phyloP scores from a whole-genome alignment of 2,797 vertebrate species.

The Hirundo rustica region DNA sequence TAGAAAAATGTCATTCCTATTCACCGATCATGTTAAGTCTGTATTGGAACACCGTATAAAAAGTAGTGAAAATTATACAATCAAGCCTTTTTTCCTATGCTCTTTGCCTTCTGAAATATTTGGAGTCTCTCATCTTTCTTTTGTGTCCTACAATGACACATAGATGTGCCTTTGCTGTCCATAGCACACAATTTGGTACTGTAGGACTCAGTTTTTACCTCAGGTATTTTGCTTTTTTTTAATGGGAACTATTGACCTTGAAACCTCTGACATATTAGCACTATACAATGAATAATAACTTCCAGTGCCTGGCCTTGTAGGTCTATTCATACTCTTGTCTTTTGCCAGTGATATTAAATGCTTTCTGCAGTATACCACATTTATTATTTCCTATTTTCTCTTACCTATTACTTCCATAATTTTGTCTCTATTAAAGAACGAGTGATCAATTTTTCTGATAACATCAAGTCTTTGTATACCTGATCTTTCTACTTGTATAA shows the following conservation, averaged over 20 bases:
- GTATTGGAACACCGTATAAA: no score
- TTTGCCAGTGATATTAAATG: not conserved
- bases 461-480: not conserved
- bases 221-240: no score
- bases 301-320: not conserved
- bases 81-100: no score
- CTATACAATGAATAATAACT: not conserved
- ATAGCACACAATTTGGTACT: not conserved
- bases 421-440: not conserved
- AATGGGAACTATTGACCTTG: not conserved
- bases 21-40: no score
- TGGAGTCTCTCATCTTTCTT: no score
- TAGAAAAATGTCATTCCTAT: no score
- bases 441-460: not conserved
- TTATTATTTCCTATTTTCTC: not conserved
- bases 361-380: not conserved
- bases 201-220: not conserved
- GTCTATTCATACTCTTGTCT: not conserved
- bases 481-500: not conserved
- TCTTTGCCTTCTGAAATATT: no score
- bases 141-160: no score
- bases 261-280: not conserved
- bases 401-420: not conserved
- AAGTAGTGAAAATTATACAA: no score
- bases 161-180: rapidly evolving